Evolutionary conservation across 2,888 invertebrate species (phyloP), one percentile per base, ranked within the genome.

Genomic region (Onthophagus sagittarius): DNA sequence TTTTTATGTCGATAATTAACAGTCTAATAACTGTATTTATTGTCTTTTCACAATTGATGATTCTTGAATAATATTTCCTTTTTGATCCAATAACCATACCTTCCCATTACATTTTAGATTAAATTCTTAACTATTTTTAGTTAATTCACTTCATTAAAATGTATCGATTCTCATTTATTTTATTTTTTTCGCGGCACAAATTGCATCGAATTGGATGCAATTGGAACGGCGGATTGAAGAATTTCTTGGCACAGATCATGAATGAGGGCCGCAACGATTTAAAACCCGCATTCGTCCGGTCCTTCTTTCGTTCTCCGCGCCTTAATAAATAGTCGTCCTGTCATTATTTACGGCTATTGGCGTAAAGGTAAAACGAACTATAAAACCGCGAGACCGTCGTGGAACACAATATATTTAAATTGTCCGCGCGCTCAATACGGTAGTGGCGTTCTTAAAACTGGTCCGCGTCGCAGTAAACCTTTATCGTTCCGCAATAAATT

Each of bases 321-420:
- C 39, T 53, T 53, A 53, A 53, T 53, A 53, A 53, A 53, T 53
- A 53, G 39, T 53, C 39, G 39, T 11, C 39, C 39, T 53, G 39
- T 53, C 39, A 53, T 53, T 53, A 53, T 53, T 53, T 53, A 53
- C 39, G 39, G 39, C 39, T 53, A 53, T 53, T 53, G 39, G 39
- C 39, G 39, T 53, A 53, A 53, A 7, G 39, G 39, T 11, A 53
- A 53, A 53, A 53, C 39, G 39, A 53, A 53, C 9, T 53, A 9
- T 11, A 9, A 53, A 11, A 53, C 39, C 11, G 11, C 11, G 39
- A 23, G 23, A 23, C 39, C 9, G 39, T 11, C 39, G 39, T 11
- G 39, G 39, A 53, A 53, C 39, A 67, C 67, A 67, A 67, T 67
- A 67, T 67, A 67, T 67, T 32, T 67, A 67, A 67, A 67, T 67